Base-by-base conservation (phyloP, 2,797 vertebrate genomes). In the Fistularia commersonii region DNA sequence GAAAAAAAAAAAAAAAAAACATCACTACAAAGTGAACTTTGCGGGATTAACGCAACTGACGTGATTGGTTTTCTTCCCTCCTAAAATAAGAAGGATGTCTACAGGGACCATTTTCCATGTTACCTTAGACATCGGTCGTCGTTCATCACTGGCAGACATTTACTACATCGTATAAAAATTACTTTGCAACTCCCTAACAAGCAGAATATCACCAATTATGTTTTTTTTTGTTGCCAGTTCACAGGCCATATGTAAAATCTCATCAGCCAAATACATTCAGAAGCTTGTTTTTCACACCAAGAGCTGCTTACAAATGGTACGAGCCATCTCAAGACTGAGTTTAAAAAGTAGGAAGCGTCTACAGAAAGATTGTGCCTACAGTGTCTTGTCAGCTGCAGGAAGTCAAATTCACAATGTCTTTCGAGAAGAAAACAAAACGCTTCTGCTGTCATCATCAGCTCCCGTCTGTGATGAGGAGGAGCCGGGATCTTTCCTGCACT, bases 401-500 rank as follows among this genome's bases (percentile, higher is more conserved):
- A 23, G 23, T 23, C 23, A 49, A 64, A 81, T 63, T 62, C 79
- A 56, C 42, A 50, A 59, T 31, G 52, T 53, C 54, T 68, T 70
- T 74, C 54, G 13, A 61, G 57, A 66, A 52, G 69, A 64, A 80
- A 81, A 72, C 77, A 77, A 74, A 49, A 74, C 11, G 38, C 54
- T 62, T 41, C 52, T 48, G 58, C 72, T 69, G 64, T 66, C 72
- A 74, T 69, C 68, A 61, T 46, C 54, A 62, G 3, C 51, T 58
- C 44, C 0, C 14, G 77, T 70, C 69, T 76, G 51, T 56, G 53
- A 46, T 32, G 60, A 70, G 58, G 44, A 47, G 41, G 41, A 58
- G 15, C 41, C 32, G 1, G 8, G 48, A 83, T 81, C 83, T 57
- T 70, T 72, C 85, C 71, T 3, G 1, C 87, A 76, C 72, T 71